Base-by-base conservation (phyloP, 1,140 invertebrate species). In the Galendromus occidentalis region DNA sequence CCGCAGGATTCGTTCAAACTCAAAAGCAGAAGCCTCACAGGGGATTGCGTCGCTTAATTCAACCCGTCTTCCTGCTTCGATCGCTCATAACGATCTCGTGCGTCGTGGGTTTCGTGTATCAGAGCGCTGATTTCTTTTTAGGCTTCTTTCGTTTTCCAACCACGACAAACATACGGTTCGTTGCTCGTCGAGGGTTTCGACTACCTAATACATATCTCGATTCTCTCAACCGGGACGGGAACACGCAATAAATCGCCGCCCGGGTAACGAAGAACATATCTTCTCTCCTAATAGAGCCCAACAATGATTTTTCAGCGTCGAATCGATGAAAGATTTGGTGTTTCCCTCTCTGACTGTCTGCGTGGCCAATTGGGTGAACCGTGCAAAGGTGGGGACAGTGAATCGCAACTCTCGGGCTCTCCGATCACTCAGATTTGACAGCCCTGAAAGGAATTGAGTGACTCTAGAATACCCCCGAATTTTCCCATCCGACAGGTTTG, bases 121-220 rank as follows among this genome's bases (percentile, higher is more conserved):
- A 59, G 20, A 59, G 51, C 51, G 51, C 51, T 17, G 51, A 59
- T 33, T 59, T 59, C 51, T 59, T 59, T 25, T 9, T 59, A 6
- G 51, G 51, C 14, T 59, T 59, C 51, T 59, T 59, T 33, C 51
- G 51, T 29, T 59, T 59, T 9, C 51, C 51, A 1, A 59, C 51
- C 17, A 59, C 51, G 25, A 59, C 51, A 22, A 59, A 59, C 33
- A 59, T 59, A 17, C 25, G 51, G 51, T 59, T 29, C 33, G 33
- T 39, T 39, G 4, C 9, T 9, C 33, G 33, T 9, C 4, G 33
- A 39, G 9, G 33, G 33, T 6, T 6, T 39, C 33, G 33, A 39
- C 9, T 39, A 39, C 33, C 33, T 39, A 9, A 39, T 39, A 9
- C 33, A 39, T 39, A 39, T 39, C 4, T 39, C 4, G 33, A 39